phyloP scores from a whole-genome alignment of 53 echinoderm and acorn worm genomes.

The Zoroaster sp. region DNA sequence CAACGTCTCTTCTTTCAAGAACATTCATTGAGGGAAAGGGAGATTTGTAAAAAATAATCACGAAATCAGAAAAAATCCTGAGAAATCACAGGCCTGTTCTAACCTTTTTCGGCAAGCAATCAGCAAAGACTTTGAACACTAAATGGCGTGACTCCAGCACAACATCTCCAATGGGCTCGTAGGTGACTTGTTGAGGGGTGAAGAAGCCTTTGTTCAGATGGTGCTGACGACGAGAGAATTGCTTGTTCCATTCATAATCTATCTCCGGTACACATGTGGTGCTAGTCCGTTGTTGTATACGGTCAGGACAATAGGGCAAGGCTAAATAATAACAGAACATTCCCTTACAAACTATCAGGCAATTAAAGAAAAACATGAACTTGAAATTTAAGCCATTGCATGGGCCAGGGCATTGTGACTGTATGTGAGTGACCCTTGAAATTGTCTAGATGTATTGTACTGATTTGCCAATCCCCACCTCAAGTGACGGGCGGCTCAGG shows the following conservation, averaged over 20 bases:
- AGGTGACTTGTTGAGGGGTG: slow-evolving; percentile 75
- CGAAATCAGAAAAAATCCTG: no score
- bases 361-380: not conserved
- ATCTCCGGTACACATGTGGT: slow-evolving; percentile 61
- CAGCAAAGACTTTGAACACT: slow-evolving; percentile 70
- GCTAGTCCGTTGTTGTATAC: slow-evolving; percentile 66
- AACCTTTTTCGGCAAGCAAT: slow-evolving; percentile 76
- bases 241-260: slow-evolving; percentile 54
- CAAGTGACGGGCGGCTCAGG: not conserved
- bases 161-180: slow-evolving; percentile 75
- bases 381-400: not conserved
- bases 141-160: slow-evolving; percentile 77
- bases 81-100: no score
- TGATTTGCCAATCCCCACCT: not conserved
- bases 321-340: slow-evolving; percentile 22
- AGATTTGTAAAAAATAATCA: no score
- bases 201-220: slow-evolving; percentile 84
- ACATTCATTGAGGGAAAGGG: no score
- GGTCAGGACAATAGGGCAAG: slow-evolving; percentile 66
- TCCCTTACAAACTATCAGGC: not conserved
- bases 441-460: not conserved
- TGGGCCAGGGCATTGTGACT: not conserved
- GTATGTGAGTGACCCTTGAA: not conserved
- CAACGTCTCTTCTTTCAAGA: no score
- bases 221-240: slow-evolving; percentile 60